Conservation (phyloP, 2,888 invertebrate genomes). For the Lottia scabra region DNA sequence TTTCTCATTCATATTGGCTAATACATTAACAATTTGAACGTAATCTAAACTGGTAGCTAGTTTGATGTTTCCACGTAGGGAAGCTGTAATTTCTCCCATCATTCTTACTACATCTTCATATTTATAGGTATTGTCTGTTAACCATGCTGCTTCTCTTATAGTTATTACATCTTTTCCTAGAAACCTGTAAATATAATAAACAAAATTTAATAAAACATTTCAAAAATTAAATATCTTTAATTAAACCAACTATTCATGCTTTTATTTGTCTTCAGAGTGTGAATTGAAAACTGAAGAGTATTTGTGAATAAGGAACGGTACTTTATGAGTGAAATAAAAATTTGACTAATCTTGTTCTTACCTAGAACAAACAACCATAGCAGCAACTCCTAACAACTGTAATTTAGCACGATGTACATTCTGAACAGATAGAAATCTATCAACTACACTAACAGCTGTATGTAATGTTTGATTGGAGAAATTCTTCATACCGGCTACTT, state of each 20-base stretch:
- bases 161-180: conserved; percentile 65
- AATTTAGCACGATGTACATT: conserved; percentile 55
- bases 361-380: conserved; percentile 67
- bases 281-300: neutral
- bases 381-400: conserved; percentile 65
- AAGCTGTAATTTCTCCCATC: conserved; percentile 67
- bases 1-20: conserved; percentile 40
- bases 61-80: conserved; percentile 60
- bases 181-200: conserved; percentile 45
- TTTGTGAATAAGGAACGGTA: no score
- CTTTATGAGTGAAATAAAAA: no score
- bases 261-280: neutral
- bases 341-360: conserved; percentile 28
- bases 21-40: conserved; percentile 50
- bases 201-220: neutral
- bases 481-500: conserved; percentile 66
- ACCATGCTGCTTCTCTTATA: conserved; percentile 67
- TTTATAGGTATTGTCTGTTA: conserved; percentile 68
- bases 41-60: conserved; percentile 59
- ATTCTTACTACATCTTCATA: conserved; percentile 68
- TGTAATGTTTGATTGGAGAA: conserved; percentile 63
- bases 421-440: conserved; percentile 57
- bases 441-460: conserved; percentile 62
- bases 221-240: neutral
- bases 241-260: no score